These are phyloP conservation scores for Cenopis cana DNA, from an alignment of 2,888 invertebrate species.

Conservation along the genomic window DNA sequence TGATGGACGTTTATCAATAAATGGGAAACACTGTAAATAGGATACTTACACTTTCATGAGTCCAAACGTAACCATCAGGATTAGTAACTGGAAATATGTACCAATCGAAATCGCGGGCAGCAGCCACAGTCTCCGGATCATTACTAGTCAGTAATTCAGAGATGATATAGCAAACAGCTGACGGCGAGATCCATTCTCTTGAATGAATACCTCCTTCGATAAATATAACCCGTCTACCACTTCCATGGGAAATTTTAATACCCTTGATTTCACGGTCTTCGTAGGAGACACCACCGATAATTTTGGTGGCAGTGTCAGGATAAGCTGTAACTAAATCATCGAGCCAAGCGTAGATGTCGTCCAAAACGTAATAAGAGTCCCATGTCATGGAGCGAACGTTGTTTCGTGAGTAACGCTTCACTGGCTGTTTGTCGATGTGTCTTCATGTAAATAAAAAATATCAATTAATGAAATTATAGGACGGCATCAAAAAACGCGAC, in stretches of 20 bases:
- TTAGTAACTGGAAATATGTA: slow-evolving; percentile 90
- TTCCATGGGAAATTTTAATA: slow-evolving; percentile 77
- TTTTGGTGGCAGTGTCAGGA: slow-evolving; percentile 71
- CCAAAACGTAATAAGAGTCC: slow-evolving; percentile 85
- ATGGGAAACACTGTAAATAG: neutral
- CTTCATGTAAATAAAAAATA: slow-evolving; percentile 61
- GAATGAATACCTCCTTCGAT: slow-evolving; percentile 87
- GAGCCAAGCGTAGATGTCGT: slow-evolving; percentile 86
- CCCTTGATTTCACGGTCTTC: slow-evolving; percentile 79
- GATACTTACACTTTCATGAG: slow-evolving; percentile 85
- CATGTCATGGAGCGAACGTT: slow-evolving; percentile 76
- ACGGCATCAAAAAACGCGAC: too few species aligned
- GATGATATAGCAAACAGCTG: slow-evolving; percentile 85
- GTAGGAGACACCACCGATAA: slow-evolving; percentile 73
- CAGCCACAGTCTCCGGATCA: slow-evolving; percentile 69
- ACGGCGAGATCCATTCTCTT: slow-evolving; percentile 90
- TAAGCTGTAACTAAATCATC: slow-evolving; percentile 76
- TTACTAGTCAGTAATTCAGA: slow-evolving; percentile 86
- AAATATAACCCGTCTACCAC: slow-evolving; percentile 65
- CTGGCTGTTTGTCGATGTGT: slow-evolving; percentile 78
- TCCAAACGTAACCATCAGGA: slow-evolving; percentile 91
- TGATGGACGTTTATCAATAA: neutral
- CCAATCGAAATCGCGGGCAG: slow-evolving; percentile 87
- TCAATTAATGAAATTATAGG: too few species aligned
- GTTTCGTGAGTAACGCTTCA: slow-evolving; percentile 60